phyloP scores from a whole-genome alignment of 2,113 vertebrate genomes.

The Bujurquina vittata region DNA sequence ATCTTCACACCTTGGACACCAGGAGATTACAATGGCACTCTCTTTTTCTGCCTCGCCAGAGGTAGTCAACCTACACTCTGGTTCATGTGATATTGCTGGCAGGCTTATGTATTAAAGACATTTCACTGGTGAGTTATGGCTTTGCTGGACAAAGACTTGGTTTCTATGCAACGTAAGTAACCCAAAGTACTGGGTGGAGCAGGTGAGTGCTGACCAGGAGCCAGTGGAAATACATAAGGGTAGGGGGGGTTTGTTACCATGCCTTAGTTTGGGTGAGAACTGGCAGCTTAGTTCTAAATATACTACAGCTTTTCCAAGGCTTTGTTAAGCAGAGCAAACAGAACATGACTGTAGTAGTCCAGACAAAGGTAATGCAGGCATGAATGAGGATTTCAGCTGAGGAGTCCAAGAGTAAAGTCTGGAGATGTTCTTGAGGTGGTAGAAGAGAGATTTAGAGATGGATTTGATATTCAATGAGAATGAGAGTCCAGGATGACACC shows the following conservation, averaged over 20 bases:
- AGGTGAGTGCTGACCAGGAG: background rate
- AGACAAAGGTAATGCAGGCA: background rate
- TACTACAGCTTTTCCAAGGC: background rate
- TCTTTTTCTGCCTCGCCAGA: conserved; percentile 14
- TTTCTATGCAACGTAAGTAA: background rate
- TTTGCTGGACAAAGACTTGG: background rate
- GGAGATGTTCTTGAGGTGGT: background rate
- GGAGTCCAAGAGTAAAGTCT: background rate
- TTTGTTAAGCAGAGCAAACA: too few species aligned
- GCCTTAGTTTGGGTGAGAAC: background rate
- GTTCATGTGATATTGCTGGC: conserved; percentile 13
- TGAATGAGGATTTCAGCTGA: background rate
- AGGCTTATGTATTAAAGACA: conserved; percentile 29
- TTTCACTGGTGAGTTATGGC: conserved; percentile 38
- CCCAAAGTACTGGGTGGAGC: background rate
- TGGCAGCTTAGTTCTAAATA: background rate
- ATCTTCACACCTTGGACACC: conserved; percentile 39
- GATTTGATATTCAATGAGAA: background rate
- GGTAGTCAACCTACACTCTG: conserved; percentile 34
- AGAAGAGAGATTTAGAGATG: background rate
- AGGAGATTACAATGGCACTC: conserved; percentile 18
- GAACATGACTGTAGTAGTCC: too few species aligned
- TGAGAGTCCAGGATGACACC: background rate
- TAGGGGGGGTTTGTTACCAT: background rate
- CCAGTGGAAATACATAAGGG: too few species aligned